These are phyloP conservation scores for Tethea ocularis DNA, from an alignment of 2,888 invertebrate genomes.

Conservation along the genomic window DNA sequence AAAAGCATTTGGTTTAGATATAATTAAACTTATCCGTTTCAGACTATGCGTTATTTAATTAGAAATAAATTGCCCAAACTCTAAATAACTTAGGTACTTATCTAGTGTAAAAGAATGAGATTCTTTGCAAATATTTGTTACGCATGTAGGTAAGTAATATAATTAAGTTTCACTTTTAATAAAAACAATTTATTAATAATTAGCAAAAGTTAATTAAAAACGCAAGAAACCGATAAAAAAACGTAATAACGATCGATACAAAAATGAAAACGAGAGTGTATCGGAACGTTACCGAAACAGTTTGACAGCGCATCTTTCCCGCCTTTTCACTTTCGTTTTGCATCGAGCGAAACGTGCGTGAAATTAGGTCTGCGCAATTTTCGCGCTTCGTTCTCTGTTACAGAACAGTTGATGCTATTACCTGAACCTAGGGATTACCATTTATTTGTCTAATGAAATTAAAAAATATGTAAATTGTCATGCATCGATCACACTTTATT, in stretches of 20 bases:
- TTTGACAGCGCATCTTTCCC: slow-evolving; percentile 55
- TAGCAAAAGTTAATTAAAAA: not conserved
- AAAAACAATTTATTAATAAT: not conserved
- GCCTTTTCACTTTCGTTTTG: slow-evolving; percentile 60
- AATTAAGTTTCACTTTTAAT: not conserved
- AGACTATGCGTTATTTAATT: not conserved
- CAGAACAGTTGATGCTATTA: slow-evolving; percentile 11
- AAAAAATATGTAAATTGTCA: too few species aligned
- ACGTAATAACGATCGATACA: slow-evolving; percentile 16
- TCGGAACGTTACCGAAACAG: slow-evolving; percentile 38
- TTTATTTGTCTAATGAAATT: too few species aligned
- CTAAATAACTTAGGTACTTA: not conserved
- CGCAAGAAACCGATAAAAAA: slow-evolving; percentile 1
- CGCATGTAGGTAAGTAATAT: not conserved
- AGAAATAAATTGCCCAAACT: not conserved
- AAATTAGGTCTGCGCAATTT: slow-evolving; percentile 40
- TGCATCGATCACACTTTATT: too few species aligned
- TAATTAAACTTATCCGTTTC: not conserved
- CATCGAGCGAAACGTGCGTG: slow-evolving; percentile 39
- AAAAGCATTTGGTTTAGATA: not conserved
- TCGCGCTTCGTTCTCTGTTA: slow-evolving; percentile 21
- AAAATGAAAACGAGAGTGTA: slow-evolving; percentile 49
- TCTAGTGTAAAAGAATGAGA: not conserved
- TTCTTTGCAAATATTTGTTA: not conserved
- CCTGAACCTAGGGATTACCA: not conserved